Evolutionary conservation across 1,140 invertebrate genomes (phyloP).

Genomic region (Bilobella aurantiaca): DNA sequence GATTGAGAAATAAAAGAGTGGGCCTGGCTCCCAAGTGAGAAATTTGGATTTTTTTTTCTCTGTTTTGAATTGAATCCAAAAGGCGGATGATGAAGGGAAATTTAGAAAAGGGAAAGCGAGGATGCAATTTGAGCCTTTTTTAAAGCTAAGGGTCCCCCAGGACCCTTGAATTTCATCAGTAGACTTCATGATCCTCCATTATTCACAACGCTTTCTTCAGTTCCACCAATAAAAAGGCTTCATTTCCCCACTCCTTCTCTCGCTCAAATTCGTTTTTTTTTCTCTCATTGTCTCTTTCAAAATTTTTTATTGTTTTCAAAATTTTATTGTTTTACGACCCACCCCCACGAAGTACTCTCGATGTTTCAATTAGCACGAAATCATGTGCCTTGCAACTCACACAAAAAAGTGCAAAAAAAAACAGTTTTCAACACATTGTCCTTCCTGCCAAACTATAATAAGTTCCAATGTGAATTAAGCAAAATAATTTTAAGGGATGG

Average conservation of each 20-base stretch:
- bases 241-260: constrained; percentile 10
- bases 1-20: not conserved
- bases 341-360: no score
- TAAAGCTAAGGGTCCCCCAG: constrained; percentile 14
- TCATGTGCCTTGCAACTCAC: no score
- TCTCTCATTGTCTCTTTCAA: constrained; percentile 10
- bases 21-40: not conserved
- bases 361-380: no score
- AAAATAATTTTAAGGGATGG: no score
- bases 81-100: not conserved
- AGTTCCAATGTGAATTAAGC: no score
- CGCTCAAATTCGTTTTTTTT: not conserved
- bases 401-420: no score
- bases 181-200: constrained; percentile 35
- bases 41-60: not conserved
- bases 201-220: constrained; percentile 22
- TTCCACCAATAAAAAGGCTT: not conserved
- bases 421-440: no score
- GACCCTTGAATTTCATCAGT: constrained; percentile 37
- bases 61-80: not conserved
- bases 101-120: no score
- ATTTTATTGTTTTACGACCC: no score
- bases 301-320: no score
- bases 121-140: no score
- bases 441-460: no score